These are phyloP conservation scores for Phengaris alcon DNA, from an alignment of 2,888 invertebrate genomes.

Conservation along the genomic window DNA sequence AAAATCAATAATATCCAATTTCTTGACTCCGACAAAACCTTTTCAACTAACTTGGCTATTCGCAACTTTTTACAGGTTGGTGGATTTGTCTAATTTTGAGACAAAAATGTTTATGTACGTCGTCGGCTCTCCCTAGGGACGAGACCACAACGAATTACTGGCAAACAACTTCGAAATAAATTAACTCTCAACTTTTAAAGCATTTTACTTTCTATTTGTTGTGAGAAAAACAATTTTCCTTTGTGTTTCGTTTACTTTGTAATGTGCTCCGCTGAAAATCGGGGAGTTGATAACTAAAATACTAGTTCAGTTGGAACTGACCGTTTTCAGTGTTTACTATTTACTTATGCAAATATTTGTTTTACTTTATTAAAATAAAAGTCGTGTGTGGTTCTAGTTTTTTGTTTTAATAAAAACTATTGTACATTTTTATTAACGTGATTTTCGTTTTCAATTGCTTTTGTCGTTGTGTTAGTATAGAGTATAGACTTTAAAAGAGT, in stretches of 20 bases:
- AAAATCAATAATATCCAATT: not conserved
- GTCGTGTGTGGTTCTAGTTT: not conserved
- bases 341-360: not conserved
- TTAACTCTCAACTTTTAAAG: constrained; percentile 73
- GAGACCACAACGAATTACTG: constrained; percentile 74
- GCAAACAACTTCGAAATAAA: constrained; percentile 77
- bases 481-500: too few relatives aligned
- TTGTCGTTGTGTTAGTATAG: too few relatives aligned
- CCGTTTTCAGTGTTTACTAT: not conserved
- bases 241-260: constrained; percentile 46
- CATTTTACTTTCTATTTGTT: constrained; percentile 52
- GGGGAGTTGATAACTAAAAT: constrained; percentile 27
- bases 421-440: not conserved
- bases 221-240: constrained; percentile 62
- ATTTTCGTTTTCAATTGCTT: too few relatives aligned
- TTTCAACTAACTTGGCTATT: not conserved
- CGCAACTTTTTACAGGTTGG: constrained; percentile 27
- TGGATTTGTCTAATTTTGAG: constrained; percentile 35
- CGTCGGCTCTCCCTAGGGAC: constrained; percentile 58
- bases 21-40: not conserved
- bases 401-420: not conserved
- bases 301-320: not conserved
- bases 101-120: constrained; percentile 45
- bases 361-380: not conserved
- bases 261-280: constrained; percentile 24